Conservation (phyloP, 2,888 invertebrate genomes). For the Pelosia muscerda region DNA sequence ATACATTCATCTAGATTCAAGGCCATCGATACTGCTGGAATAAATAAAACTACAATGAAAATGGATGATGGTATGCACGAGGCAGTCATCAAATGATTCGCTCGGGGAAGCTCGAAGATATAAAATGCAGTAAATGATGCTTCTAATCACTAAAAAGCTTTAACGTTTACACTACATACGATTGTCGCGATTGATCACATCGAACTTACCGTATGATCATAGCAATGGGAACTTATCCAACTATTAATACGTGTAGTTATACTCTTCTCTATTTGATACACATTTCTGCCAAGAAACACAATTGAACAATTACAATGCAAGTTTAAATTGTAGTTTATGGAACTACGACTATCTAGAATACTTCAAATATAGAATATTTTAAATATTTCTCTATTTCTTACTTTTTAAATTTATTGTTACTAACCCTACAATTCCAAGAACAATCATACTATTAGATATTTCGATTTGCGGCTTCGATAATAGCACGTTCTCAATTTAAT, state of each 20-base stretch:
- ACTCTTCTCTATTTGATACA: slow-evolving; percentile 67
- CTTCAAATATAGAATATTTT: slow-evolving; percentile 27
- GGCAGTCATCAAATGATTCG: slow-evolving; percentile 68
- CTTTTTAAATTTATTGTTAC: background rate
- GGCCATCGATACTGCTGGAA: slow-evolving; percentile 71
- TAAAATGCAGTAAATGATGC: slow-evolving; percentile 76
- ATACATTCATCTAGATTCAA: slow-evolving; percentile 67
- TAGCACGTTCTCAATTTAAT: background rate
- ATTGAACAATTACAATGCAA: slow-evolving; percentile 50
- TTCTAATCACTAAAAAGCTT: slow-evolving; percentile 81
- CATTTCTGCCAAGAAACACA: slow-evolving; percentile 69
- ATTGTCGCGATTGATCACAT: slow-evolving; percentile 70
- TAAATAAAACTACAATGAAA: slow-evolving; percentile 75
- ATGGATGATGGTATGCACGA: slow-evolving; percentile 74
- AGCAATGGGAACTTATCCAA: slow-evolving; percentile 79
- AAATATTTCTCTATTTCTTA: slow-evolving; percentile 26
- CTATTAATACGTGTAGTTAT: slow-evolving; percentile 58
- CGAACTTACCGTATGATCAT: slow-evolving; percentile 82
- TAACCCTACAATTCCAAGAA: background rate
- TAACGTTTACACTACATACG: slow-evolving; percentile 77
- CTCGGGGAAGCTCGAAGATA: slow-evolving; percentile 69
- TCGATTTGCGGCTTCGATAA: background rate
- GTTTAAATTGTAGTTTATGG: slow-evolving; percentile 38
- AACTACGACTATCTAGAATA: slow-evolving; percentile 30
- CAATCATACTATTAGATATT: slow-evolving; percentile 4